Conservation (phyloP, 2,113 vertebrate genomes). For the Orcinus orca region DNA sequence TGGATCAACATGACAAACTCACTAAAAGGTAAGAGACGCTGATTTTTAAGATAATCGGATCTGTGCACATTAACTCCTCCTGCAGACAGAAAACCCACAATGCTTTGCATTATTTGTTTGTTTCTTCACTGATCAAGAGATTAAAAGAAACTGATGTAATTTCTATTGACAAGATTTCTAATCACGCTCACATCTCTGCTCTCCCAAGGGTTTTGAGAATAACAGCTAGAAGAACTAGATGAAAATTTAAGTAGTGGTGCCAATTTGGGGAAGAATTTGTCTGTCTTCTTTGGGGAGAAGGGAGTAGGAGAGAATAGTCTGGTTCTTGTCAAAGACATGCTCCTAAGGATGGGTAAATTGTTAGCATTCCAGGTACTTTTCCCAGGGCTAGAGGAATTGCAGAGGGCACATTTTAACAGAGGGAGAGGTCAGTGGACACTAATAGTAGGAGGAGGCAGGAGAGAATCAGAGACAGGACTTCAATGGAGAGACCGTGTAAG, state of each 20-base stretch:
- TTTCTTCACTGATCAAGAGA: neutral
- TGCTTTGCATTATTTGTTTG: constrained; percentile 18
- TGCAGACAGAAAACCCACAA: neutral
- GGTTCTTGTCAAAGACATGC: neutral
- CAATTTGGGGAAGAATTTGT: neutral
- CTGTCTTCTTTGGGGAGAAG: neutral
- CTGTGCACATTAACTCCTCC: neutral
- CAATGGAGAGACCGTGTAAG: too few relatives aligned
- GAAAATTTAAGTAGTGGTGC: neutral
- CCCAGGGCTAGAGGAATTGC: neutral
- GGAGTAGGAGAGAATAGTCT: neutral
- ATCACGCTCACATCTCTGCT: neutral
- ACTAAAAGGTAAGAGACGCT: constrained; percentile 4
- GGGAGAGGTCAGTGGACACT: neutral
- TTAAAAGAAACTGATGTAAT: constrained; percentile 26
- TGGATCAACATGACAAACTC: constrained; percentile 17
- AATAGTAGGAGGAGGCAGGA: neutral
- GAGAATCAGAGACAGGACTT: neutral
- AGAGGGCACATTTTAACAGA: neutral
- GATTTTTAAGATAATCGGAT: constrained; percentile 46
- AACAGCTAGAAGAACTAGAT: neutral
- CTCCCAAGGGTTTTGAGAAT: neutral
- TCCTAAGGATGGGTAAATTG: neutral
- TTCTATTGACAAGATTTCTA: constrained; percentile 45
- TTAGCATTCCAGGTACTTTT: neutral